Evolutionary conservation across 2,888 invertebrate genomes (phyloP).

Genomic region (Hirtodrosophila trivittata): DNA sequence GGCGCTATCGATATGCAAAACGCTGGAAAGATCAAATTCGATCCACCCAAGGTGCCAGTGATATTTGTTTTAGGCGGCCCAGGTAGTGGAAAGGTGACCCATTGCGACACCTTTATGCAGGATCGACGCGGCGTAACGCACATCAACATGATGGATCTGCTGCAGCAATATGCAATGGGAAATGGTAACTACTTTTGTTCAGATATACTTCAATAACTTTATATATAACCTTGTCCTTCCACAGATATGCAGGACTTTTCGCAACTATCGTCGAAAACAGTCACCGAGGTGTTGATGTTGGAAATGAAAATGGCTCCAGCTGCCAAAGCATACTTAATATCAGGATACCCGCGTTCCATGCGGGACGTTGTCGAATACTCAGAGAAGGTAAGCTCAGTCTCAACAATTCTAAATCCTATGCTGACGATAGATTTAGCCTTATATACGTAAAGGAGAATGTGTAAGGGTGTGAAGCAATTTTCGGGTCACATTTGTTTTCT

Average conservation of each 20-base stretch:
- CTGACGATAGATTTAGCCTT: too few species aligned
- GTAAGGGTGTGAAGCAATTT: too few species aligned
- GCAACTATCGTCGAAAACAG: conserved; percentile 92
- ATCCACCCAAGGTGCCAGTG: conserved; percentile 93
- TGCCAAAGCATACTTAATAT: conserved; percentile 93
- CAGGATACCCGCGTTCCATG: conserved; percentile 96
- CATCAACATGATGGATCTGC: conserved; percentile 95
- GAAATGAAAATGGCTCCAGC: conserved; percentile 97
- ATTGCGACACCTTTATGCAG: conserved; percentile 95
- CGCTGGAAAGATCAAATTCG: conserved; percentile 91
- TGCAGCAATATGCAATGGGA: conserved; percentile 94
- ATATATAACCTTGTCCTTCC: too few species aligned
- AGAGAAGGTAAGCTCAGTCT: conserved; percentile 89
- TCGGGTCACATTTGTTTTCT: conserved; percentile 12
- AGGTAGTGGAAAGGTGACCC: conserved; percentile 98
- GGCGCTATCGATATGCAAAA: conserved; percentile 90
- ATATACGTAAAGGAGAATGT: too few species aligned
- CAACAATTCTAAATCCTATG: neutral
- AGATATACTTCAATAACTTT: too few species aligned
- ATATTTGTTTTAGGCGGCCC: conserved; percentile 97
- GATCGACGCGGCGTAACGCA: conserved; percentile 93
- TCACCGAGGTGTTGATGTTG: conserved; percentile 94
- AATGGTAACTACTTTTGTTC: too few species aligned
- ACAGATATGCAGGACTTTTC: conserved; percentile 96
- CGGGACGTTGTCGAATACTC: conserved; percentile 95